A percentile compares a stretch with the other conserved stretches of the same genome.
These are phyloP conservation scores for Phymatocera aterrima DNA, from an alignment of 2,888 invertebrate species.

Conservation along the genomic window DNA sequence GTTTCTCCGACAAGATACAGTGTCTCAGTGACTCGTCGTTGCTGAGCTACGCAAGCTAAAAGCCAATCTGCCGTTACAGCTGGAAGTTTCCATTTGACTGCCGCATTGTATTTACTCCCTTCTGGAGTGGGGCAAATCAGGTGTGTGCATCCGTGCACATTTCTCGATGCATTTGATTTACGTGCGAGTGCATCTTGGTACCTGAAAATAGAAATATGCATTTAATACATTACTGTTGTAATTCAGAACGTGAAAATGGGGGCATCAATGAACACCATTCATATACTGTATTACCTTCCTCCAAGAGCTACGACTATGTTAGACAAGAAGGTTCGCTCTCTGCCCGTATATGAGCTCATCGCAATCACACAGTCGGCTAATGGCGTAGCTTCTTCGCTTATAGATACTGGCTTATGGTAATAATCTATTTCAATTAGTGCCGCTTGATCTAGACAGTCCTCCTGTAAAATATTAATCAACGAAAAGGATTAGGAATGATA, in stretches of 20 bases:
- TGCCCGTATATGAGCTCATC: slow-evolving; percentile 85
- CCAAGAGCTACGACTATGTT: slow-evolving; percentile 84
- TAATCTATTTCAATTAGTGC: slow-evolving; percentile 81
- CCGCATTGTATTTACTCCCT: slow-evolving; percentile 90
- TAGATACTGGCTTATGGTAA: slow-evolving; percentile 83
- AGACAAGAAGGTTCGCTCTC: slow-evolving; percentile 85
- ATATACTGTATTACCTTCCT: slow-evolving; percentile 77
- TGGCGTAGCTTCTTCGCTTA: slow-evolving; percentile 75
- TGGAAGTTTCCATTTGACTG: slow-evolving; percentile 90
- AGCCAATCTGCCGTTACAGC: slow-evolving; percentile 88
- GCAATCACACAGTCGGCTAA: slow-evolving; percentile 85
- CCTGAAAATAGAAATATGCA: slow-evolving; percentile 63
- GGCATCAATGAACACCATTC: slow-evolving; percentile 46
- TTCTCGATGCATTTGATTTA: slow-evolving; percentile 74
- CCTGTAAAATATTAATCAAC: slow-evolving; percentile 71
- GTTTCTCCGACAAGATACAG: slow-evolving; percentile 79
- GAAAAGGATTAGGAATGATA: background rate
- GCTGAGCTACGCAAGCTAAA: slow-evolving; percentile 80
- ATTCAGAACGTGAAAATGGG: slow-evolving; percentile 1
- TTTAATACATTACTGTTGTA: background rate
- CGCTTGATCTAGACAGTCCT: slow-evolving; percentile 80
- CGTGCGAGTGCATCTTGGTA: slow-evolving; percentile 83
- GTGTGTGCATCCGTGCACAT: slow-evolving; percentile 85
- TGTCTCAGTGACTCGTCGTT: slow-evolving; percentile 77
- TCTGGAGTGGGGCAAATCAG: slow-evolving; percentile 84